Percentiles rank a stretch among this genome's conserved stretches.
phyloP scores from a whole-genome alignment of 2,797 vertebrate genomes.

The Esox lucius region DNA sequence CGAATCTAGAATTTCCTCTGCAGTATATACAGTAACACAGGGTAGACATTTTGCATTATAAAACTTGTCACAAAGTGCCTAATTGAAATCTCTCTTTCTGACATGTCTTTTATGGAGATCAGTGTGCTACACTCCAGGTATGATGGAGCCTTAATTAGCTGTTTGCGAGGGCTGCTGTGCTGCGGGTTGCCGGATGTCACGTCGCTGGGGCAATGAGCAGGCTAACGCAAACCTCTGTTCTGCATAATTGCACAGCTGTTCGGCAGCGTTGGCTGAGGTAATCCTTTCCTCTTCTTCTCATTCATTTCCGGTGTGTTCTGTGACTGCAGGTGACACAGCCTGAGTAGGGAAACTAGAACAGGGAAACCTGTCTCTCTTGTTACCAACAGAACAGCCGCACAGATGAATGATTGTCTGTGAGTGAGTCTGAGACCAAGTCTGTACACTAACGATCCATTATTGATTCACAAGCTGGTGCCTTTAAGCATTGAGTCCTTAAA shows the following conservation, averaged over 20 bases:
- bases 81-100: constrained; percentile 45
- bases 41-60: constrained; percentile 43
- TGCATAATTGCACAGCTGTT: constrained; percentile 76
- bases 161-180: constrained; percentile 56
- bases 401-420: constrained; percentile 21
- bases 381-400: constrained; percentile 51
- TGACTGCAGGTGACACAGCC: constrained; percentile 55
- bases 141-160: constrained; percentile 69
- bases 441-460: neutral
- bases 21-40: constrained; percentile 40
- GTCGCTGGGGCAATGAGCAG: constrained; percentile 57
- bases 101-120: constrained; percentile 49
- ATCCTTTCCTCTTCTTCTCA: constrained; percentile 63
- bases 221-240: constrained; percentile 74
- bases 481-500: constrained; percentile 38
- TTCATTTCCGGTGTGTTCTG: constrained; percentile 53
- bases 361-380: constrained; percentile 52
- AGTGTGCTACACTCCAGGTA: constrained; percentile 54
- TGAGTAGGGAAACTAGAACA: constrained; percentile 50
- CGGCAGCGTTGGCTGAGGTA: constrained; percentile 58
- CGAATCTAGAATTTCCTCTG: neutral
- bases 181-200: constrained; percentile 54
- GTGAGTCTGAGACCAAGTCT: neutral
- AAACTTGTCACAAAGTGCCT: constrained; percentile 42
- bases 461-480: constrained; percentile 6